A percentile compares a stretch with the other conserved stretches of the same genome.
Evolutionary conservation across 1,140 invertebrate species (phyloP).

Genomic region (Drosophila parvula): DNA sequence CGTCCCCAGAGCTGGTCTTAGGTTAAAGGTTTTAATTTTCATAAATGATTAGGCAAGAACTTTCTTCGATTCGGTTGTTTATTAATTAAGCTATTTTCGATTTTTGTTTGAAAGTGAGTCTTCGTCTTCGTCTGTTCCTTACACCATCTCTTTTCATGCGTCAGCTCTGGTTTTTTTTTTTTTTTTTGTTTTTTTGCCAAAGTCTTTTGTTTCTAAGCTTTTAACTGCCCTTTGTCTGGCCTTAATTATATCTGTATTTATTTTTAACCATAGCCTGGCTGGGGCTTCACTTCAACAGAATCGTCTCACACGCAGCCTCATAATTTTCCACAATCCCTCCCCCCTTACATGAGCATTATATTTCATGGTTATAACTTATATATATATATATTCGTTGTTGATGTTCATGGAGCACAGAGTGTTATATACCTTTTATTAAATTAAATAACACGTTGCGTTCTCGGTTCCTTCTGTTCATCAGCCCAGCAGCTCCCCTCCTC

Average conservation of each 20-base stretch:
- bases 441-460: conserved; percentile 54
- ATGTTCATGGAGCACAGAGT: conserved; percentile 15
- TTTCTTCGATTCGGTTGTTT: conserved; percentile 41
- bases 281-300: conserved; percentile 37
- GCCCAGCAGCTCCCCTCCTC: background rate
- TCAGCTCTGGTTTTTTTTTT: conserved; percentile 1
- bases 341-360: conserved; percentile 40
- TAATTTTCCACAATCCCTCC: conserved; percentile 14
- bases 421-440: conserved; percentile 53
- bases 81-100: conserved; percentile 46
- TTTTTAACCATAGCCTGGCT: conserved; percentile 26
- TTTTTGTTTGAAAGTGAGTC: conserved; percentile 57
- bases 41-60: conserved; percentile 55
- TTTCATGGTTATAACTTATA: conserved; percentile 46
- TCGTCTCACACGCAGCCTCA: conserved; percentile 53
- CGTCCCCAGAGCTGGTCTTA: conserved; percentile 2
- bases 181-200: conserved; percentile 40
- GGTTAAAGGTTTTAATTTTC: conserved; percentile 58
- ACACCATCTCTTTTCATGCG: background rate
- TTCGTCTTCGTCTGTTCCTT: conserved; percentile 11
- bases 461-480: conserved; percentile 25
- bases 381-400: conserved; percentile 14
- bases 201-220: conserved; percentile 64
- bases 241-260: conserved; percentile 53
- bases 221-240: conserved; percentile 77